Base-by-base conservation (phyloP, 92 coral and sea anemone genomes). In the Montipora capitata region DNA sequence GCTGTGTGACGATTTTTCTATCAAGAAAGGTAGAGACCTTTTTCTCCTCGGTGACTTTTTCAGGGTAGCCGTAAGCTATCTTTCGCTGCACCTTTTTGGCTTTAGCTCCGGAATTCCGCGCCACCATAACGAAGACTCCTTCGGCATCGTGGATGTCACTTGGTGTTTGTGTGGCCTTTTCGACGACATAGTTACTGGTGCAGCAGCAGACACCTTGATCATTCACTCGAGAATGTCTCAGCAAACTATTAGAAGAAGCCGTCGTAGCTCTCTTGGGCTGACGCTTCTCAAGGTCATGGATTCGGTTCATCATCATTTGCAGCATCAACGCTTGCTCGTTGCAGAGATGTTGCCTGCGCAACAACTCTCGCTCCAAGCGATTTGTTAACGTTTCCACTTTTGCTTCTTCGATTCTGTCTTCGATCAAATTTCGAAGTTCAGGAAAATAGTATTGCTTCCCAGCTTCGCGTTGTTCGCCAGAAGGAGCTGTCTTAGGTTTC, bases 151-250 rank as follows among this genome's bases (percentile, higher is more conserved):
- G 96, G 43, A 70, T 85, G 5, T 89, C 81, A 57, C 91, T 85
- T 3, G 96, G 96, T 52, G 96, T 93, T 78, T 93, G 96, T 3
- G 96, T 93, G 20, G 94, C 96, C 75, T 93, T 93, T 62, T 93
- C 96, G 4, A 93, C 93, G 40, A 93, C 74, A 61, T 85, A 93
- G 83, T 80, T 86, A 74, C 96, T 93, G 74, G 86, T 80, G 74
- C 57, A 78, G 48, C 64, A 76, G 66, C 41, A 88, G 8, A 90
- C 15, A 7, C 88, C 77, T 54, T 9, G 61, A 9, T 17, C 7
- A 7, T 38, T 59, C 42, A 52, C 52, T 8, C 80, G 74, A 18
- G 76, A 11, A 2, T 54, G 51, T 5, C 91, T 78, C n/a, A 52
- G 13, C 63, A 58, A 45, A 1, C 87, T 68, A 67, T 88, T 75